Evolutionary conservation across 2,888 invertebrate species (phyloP).

Genomic region (Petrolisthes cinctipes): DNA sequence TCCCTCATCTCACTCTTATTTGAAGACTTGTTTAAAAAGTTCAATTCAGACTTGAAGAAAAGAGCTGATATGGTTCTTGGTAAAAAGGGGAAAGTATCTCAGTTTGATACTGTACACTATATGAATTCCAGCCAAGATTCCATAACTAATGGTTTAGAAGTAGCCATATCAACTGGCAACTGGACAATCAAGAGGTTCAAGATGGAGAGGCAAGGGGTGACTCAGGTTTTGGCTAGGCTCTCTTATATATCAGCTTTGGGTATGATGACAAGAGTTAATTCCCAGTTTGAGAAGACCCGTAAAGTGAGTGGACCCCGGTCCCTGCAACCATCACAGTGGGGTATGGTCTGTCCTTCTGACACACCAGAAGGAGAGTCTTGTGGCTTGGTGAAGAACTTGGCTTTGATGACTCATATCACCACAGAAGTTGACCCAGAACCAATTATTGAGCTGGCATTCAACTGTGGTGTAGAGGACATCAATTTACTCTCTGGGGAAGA

Average conservation of each 20-base stretch:
- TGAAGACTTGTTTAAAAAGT: slow-evolving; percentile 97
- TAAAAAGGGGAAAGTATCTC: slow-evolving; percentile 85
- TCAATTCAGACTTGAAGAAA: slow-evolving; percentile 92
- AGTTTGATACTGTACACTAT: slow-evolving; percentile 96
- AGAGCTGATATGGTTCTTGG: slow-evolving; percentile 97
- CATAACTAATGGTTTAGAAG: slow-evolving; percentile 92
- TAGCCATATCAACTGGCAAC: slow-evolving; percentile 97
- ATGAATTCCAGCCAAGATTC: slow-evolving; percentile 86
- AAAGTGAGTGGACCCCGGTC: slow-evolving; percentile 98
- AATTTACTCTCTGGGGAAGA: slow-evolving; percentile 87
- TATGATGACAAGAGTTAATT: slow-evolving; percentile 99
- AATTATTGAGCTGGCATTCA: slow-evolving; percentile 84
- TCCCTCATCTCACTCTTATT: slow-evolving; percentile 94
- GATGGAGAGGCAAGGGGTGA: slow-evolving; percentile 98
- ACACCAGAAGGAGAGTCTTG: slow-evolving; percentile 99
- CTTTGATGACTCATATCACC: slow-evolving; percentile 98
- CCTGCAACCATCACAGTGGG: slow-evolving; percentile 97
- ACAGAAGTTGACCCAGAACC: slow-evolving; percentile 94
- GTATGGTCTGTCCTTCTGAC: slow-evolving; percentile 98
- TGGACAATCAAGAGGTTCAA: slow-evolving; percentile 99
- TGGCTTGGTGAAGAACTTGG: slow-evolving; percentile 97
- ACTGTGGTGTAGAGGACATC: slow-evolving; percentile 93
- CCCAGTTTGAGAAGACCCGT: slow-evolving; percentile 98
- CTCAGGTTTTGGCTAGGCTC: slow-evolving; percentile 93
- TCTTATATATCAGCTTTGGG: slow-evolving; percentile 98